phyloP scores from a whole-genome alignment of 2,113 vertebrate genomes.

The Nansenia antarctica region DNA sequence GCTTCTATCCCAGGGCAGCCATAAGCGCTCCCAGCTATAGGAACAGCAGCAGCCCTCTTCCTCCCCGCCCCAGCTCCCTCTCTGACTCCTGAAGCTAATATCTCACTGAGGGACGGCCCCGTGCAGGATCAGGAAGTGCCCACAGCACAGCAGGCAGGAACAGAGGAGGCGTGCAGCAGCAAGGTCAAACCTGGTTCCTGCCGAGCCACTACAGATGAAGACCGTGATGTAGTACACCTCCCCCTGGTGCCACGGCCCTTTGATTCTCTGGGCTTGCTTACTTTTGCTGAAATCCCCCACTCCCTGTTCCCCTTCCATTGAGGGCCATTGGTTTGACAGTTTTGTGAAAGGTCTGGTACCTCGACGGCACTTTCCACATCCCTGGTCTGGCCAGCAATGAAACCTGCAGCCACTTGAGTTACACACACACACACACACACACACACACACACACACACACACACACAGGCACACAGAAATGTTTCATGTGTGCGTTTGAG shows the following conservation, averaged over 20 bases:
- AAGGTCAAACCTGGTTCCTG: constrained; percentile 49
- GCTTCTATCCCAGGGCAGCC: constrained; percentile 35
- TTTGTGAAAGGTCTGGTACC: constrained; percentile 54
- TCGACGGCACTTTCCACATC: constrained; percentile 20
- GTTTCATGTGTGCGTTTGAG: too few relatives aligned
- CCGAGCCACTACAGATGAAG: constrained; percentile 59
- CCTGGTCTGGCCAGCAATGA: constrained; percentile 37
- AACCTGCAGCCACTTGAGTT: constrained; percentile 52
- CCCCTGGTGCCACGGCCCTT: constrained; percentile 47
- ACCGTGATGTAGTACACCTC: constrained; percentile 49
- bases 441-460: background rate
- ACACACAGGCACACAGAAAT: too few relatives aligned
- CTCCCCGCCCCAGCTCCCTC: constrained; percentile 28
- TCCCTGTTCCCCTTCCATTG: constrained; percentile 46
- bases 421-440: constrained; percentile 11
- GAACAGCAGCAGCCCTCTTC: constrained; percentile 42
- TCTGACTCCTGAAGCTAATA: constrained; percentile 20
- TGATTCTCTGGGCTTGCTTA: constrained; percentile 53
- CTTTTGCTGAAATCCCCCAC: constrained; percentile 56
- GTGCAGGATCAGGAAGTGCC: constrained; percentile 21
- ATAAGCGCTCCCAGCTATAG: constrained; percentile 35
- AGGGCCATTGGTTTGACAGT: constrained; percentile 24
- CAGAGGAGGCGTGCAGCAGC: constrained; percentile 43
- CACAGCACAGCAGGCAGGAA: constrained; percentile 29
- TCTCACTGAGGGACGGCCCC: constrained; percentile 20